Percentiles rank a stretch among this genome's conserved stretches.
phyloP scores from a whole-genome alignment of 2,113 vertebrate genomes.

The Eulemur rufifrons region DNA sequence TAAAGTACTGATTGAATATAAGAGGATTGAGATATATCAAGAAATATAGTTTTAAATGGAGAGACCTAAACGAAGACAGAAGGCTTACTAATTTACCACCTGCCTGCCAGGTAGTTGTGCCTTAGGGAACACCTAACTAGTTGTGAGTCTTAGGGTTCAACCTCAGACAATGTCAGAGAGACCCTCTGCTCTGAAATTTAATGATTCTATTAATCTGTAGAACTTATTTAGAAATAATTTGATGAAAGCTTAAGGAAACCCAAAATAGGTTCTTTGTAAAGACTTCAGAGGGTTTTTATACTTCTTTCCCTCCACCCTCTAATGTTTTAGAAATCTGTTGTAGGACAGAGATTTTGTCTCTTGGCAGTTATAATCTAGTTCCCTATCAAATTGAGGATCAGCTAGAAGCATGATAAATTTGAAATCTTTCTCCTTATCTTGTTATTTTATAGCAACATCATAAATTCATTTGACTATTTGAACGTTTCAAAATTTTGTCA shows the following conservation, averaged over 20 bases:
- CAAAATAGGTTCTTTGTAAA: background rate
- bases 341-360: background rate
- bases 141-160: background rate
- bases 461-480: slow-evolving; percentile 1
- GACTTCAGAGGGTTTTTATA: background rate
- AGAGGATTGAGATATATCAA: background rate
- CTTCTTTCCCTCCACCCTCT: accelerated
- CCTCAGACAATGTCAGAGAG: background rate
- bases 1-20: background rate
- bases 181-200: background rate
- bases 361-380: background rate
- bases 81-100: background rate
- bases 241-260: background rate
- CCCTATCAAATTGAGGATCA: background rate
- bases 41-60: background rate
- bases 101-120: background rate
- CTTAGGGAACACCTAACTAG: background rate
- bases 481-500: background rate
- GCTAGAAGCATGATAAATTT: background rate
- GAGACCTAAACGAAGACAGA: background rate
- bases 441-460: background rate
- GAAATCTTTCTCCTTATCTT: background rate
- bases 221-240: background rate
- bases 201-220: background rate
- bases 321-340: background rate